Base-by-base conservation (phyloP, 2,113 vertebrate genomes). In the Pituophis catenifer region DNA sequence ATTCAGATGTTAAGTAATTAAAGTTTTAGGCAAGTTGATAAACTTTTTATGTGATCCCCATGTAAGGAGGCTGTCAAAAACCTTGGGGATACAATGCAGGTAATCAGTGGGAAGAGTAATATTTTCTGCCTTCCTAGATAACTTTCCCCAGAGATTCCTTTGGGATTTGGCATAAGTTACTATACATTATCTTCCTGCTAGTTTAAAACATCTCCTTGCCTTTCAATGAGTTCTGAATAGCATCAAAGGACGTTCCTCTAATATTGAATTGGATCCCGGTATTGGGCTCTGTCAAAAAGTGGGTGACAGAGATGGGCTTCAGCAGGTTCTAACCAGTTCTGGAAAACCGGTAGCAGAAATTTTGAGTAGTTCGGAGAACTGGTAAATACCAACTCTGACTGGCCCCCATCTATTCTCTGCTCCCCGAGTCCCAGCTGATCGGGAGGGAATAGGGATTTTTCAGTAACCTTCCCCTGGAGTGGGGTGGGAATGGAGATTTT, bases 1-100 rank as follows among this genome's bases (percentile, higher is more conserved):
- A 95, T 95, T 96, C 94, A 91, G 91, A 93, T 93, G 95, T 92
- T 95, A 94, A 87, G 88, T 94, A 92, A 91, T 93, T 94, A 95
- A 90, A 89, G 88, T 94, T 96, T 96, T 94, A 95, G 65, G 26
- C 87, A 70, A 93, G 2, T 0, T 90, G 89, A 95, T 91, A 95
- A 90, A 88, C 12, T 95, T 94, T 93, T 95, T 75, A 95, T 95
- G 94, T 94, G 86, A 86, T 86, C 90, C 24, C 93, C 24, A 53
- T 93, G 70, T 58, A 91, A 89, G 12, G 8, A 26, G 70, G 38
- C 92, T 89, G 92, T 94, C 70, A 94, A 90, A 91, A 95, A 93
- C 15, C 93, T 92, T 50, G 50, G 23, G 86, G 94, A 33, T 95
- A 59, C 88, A 21, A 38, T 86, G 87, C 5, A 29, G 33, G 38